Conservation (phyloP, 2,888 invertebrate species). For the Limenitis camilla region DNA sequence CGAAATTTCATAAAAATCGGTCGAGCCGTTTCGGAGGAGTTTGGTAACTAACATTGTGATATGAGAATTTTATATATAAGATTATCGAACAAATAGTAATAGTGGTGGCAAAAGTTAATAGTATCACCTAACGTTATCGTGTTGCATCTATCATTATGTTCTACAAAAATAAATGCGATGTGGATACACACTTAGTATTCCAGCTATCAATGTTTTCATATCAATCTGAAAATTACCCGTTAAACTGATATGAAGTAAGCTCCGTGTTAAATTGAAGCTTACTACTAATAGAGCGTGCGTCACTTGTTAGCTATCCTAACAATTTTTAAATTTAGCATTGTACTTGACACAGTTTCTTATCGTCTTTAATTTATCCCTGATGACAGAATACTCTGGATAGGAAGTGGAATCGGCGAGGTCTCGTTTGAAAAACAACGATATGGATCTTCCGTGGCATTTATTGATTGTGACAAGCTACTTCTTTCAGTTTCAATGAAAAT, state of each 20-base stretch:
- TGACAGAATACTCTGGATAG: constrained; percentile 29
- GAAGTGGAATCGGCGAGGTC: constrained; percentile 32
- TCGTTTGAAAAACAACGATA: constrained; percentile 18
- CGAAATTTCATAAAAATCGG: no score
- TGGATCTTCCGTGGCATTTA: constrained; percentile 15
- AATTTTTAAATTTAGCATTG: constrained; percentile 33
- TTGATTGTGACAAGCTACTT: constrained; percentile 10
- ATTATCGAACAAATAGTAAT: no score
- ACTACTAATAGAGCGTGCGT: constrained; percentile 13
- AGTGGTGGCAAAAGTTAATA: no score
- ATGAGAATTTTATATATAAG: no score
- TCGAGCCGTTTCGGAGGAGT: no score
- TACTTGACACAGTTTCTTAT: constrained; percentile 49
- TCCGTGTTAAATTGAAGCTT: constrained; percentile 21
- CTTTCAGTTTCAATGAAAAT: constrained; percentile 8
- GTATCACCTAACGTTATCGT: no score
- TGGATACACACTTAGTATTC: background rate
- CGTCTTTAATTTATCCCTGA: constrained; percentile 35
- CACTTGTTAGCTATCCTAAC: constrained; percentile 20
- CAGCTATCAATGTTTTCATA: constrained; percentile 1
- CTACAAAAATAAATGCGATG: background rate
- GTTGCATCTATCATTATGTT: no score
- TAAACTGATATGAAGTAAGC: constrained; percentile 7
- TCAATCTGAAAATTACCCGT: constrained; percentile 2
- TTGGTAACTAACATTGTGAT: no score